Base-by-base conservation (phyloP, 1,140 invertebrate genomes). In the Drosophila ambigua region DNA sequence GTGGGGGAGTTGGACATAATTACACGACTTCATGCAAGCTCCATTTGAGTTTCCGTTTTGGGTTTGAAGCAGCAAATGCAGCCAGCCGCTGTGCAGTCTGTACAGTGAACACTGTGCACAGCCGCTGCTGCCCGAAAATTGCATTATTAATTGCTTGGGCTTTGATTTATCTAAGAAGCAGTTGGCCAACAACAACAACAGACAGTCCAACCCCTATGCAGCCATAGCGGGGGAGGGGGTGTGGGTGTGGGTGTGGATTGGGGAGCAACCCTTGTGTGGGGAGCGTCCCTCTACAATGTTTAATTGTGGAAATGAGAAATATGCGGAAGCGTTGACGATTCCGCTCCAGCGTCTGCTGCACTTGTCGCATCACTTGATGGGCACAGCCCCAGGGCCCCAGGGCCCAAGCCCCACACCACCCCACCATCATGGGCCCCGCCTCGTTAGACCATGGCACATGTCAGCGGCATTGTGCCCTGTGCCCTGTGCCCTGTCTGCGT, bases 251-350 rank as follows among this genome's bases (percentile, higher is more conserved):
- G n/a, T n/a, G n/a, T n/a, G n/a, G n/a, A n/a, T n/a, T n/a, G 28
- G 49, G 60, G 26, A 24, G 39, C 78, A 77, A 64, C 73, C 77
- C 77, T 74, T 60, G 63, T 24, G n/a, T n/a, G n/a, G 23, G 23
- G 53, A 66, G 53, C 69, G 81, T 81, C 77, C 67, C 75, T 83
- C 72, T 64, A 51, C 79, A 77, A 88, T 88, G 83, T 88, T 88
- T 88, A 88, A 88, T 88, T 88, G 83, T 88, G 83, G 83, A 88
- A 88, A 88, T 88, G 83, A 88, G 84, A 88, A 88, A 88, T 88
- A 88, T 88, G 83, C 83, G 83, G 83, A 88, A 88, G 79, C 83
- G 83, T 88, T 79, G 84, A 83, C 83, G 76, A 88, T 88, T 88
- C 79, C 84, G 83, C 79, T 88, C 62, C 78, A 75, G 75, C 74